Base-by-base conservation (phyloP, 2,888 invertebrate genomes). In the Drosophila fulvimacula region DNA sequence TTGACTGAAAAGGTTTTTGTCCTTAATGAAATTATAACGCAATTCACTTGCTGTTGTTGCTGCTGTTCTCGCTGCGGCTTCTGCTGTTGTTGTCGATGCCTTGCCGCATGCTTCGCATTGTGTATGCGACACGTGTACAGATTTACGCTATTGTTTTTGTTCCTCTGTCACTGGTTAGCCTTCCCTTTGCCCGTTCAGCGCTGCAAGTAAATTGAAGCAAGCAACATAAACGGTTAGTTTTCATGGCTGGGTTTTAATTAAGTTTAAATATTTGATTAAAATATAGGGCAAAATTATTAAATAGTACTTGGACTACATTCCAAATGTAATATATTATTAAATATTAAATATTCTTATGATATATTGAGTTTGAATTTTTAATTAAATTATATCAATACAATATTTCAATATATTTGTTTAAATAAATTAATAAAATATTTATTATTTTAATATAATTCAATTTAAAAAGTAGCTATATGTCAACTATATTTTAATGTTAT, bases 11-110 rank as follows among this genome's bases (percentile, higher is more conserved):
- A 83, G 88, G 81, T 83, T 88, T 82, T 76, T 81, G 76, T 83
- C 76, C 87, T 87, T 88, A 89, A 85, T 87, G 87, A 89, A 88
- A 85, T 85, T 88, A 83, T 89, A 82, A 80, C 78, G 80, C 84
- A 87, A 86, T 88, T 81, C 89, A 83, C 67, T 79, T 74, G 65
- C 21, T 75, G 49, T 42, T 53, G 59, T 44, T 64, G 39, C 58
- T 63, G 44, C 42, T 62, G n/a, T n/a, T n/a, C n/a, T n/a, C n/a
- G 63, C 58, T 63, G 44, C 32, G 64, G 63, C 34, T 32, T 34
- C 21, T 19, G 19, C 34, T 73, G 57, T 44, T 61, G 34, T 5
- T 30, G 61, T 41, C 61, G 30, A 6, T 34, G 34, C 34, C 32
- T 60, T 74, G 61, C 38, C 64, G 52, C 64, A 73, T 76, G 39